Evolutionary conservation across 2,888 invertebrate genomes (phyloP).

Genomic region (Apamea crenata): DNA sequence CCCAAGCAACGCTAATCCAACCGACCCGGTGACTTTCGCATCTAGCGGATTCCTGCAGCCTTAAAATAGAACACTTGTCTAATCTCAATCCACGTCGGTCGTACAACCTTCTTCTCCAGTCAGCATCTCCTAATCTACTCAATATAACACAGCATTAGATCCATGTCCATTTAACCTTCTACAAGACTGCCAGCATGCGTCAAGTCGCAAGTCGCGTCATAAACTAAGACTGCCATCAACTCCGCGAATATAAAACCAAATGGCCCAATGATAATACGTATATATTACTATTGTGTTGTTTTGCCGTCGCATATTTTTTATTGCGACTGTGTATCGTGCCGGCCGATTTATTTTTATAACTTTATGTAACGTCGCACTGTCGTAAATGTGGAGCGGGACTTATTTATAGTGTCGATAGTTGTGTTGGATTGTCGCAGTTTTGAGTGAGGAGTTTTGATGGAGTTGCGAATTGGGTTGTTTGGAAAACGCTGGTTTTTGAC

Average conservation of each 20-base stretch:
- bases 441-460: slow-evolving; percentile 56
- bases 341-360: slow-evolving; percentile 74
- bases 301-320: slow-evolving; percentile 76
- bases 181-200: slow-evolving; percentile 36
- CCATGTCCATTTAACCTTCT: slow-evolving; percentile 28
- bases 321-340: slow-evolving; percentile 71
- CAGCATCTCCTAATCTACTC: slow-evolving; percentile 23
- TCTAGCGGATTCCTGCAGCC: neutral
- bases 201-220: slow-evolving; percentile 59
- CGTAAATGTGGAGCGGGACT: slow-evolving; percentile 64
- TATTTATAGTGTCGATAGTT: slow-evolving; percentile 65
- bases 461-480: slow-evolving; percentile 20
- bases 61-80: neutral
- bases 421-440: slow-evolving; percentile 51
- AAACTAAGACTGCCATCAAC: slow-evolving; percentile 73
- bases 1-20: neutral
- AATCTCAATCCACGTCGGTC: neutral
- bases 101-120: slow-evolving; percentile 4
- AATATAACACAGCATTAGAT: slow-evolving; percentile 30
- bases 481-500: neutral
- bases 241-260: slow-evolving; percentile 83
- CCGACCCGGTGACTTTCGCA: neutral
- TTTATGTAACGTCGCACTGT: slow-evolving; percentile 61
- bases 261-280: slow-evolving; percentile 83
- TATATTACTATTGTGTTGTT: slow-evolving; percentile 81